Evolutionary conservation across 2,888 invertebrate genomes (phyloP).

Genomic region (Drosophila prolongata): DNA sequence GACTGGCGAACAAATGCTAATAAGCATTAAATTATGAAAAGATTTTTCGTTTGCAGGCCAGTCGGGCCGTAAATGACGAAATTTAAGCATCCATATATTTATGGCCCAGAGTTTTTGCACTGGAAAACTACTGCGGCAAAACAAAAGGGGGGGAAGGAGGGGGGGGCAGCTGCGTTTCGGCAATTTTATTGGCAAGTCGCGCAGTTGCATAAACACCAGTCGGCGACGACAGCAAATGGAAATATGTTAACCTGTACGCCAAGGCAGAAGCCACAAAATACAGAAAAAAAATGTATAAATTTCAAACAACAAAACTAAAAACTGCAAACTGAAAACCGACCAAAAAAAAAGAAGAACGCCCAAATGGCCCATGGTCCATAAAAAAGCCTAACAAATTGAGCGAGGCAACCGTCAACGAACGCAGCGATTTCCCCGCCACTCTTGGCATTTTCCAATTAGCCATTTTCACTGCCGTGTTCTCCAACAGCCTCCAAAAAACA

Average conservation of each 20-base stretch:
- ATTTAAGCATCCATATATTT: conserved; percentile 76
- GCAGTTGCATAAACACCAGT: conserved; percentile 72
- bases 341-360: conserved; percentile 45
- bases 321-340: conserved; percentile 44
- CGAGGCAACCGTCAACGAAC: conserved; percentile 24
- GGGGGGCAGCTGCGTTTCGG: conserved; percentile 47
- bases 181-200: conserved; percentile 71
- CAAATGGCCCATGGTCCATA: conserved; percentile 58
- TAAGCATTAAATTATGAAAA: conserved; percentile 79
- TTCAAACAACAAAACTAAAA: conserved; percentile 24
- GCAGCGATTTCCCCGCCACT: conserved; percentile 7
- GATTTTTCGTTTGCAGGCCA: conserved; percentile 63
- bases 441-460: conserved; percentile 34
- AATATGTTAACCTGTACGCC: conserved; percentile 53
- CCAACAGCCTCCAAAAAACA: neutral
- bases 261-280: conserved; percentile 20
- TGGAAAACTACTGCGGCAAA: conserved; percentile 61
- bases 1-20: conserved; percentile 63
- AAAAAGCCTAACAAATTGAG: conserved; percentile 63
- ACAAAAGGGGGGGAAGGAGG: conserved; percentile 3
- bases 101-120: conserved; percentile 80
- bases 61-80: conserved; percentile 76
- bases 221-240: conserved; percentile 45
- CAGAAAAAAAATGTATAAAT: conserved; percentile 10
- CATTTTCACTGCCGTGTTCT: neutral